These are phyloP conservation scores for Micropoecilia bifurca DNA, from an alignment of 2,797 vertebrate species.

Conservation along the genomic window DNA sequence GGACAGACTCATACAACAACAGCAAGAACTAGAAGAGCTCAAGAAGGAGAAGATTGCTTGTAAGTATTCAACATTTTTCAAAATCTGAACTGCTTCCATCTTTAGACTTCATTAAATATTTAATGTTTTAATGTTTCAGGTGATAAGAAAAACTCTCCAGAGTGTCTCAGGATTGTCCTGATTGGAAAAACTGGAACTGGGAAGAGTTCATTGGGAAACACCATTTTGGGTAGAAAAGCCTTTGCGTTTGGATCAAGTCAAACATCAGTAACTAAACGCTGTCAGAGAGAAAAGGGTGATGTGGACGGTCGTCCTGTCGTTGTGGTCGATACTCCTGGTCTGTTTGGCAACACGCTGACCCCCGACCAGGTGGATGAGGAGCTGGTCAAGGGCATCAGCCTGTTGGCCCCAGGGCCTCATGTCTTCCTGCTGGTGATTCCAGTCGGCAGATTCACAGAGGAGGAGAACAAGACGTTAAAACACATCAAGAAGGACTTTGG, in stretches of 20 bases:
- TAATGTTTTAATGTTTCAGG: too few relatives aligned
- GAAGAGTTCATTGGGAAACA: constrained; percentile 57
- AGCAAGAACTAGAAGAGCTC: too few relatives aligned
- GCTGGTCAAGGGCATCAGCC: constrained; percentile 21
- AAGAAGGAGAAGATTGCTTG: too few relatives aligned
- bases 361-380: neutral
- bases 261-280: too few relatives aligned
- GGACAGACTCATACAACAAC: too few relatives aligned
- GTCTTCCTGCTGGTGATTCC: constrained; percentile 51
- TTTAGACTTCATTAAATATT: too few relatives aligned
- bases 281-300: neutral
- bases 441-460: constrained; percentile 24
- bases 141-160: neutral
- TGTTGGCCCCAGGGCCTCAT: constrained; percentile 51
- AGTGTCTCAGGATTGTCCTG: constrained; percentile 49
- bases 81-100: too few relatives aligned
- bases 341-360: constrained; percentile 28
- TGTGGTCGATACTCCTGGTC: constrained; percentile 40
- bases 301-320: constrained; percentile 10
- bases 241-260: too few relatives aligned
- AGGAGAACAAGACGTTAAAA: constrained; percentile 29
- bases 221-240: constrained; percentile 16
- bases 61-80: too few relatives aligned
- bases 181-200: constrained; percentile 59
- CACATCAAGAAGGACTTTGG: constrained; percentile 46